A percentile compares a stretch with the other conserved stretches of the same genome.
These are phyloP conservation scores for Cerastis rubricosa DNA, from an alignment of 2,888 invertebrate species.

Conservation along the genomic window DNA sequence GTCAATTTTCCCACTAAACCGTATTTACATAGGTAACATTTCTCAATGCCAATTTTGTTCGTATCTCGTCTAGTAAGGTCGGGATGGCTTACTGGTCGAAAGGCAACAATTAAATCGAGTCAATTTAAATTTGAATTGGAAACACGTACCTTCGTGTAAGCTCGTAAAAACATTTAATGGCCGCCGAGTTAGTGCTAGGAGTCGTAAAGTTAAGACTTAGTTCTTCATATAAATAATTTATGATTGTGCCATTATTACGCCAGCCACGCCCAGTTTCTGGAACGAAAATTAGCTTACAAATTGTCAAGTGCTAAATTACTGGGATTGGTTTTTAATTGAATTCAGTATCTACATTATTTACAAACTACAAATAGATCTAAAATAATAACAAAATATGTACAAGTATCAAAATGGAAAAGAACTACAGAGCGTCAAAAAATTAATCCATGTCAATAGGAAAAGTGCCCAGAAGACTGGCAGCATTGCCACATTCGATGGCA, in stretches of 20 bases:
- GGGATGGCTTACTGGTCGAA: slow-evolving; percentile 13
- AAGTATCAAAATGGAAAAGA: no score
- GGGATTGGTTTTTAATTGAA: background rate
- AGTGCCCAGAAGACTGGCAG: no score
- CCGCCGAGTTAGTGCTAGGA: slow-evolving; percentile 5
- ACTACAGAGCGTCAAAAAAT: no score
- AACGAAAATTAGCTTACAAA: background rate
- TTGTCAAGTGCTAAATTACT: background rate
- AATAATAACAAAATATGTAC: no score
- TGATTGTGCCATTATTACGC: background rate
- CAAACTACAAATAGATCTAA: no score
- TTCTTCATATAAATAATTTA: slow-evolving; percentile 34
- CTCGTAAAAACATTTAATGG: slow-evolving; percentile 50
- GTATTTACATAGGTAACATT: background rate
- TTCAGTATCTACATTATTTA: no score
- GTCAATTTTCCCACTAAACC: background rate
- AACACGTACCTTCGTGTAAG: slow-evolving; percentile 40
- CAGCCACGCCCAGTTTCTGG: background rate
- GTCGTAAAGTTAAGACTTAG: slow-evolving; percentile 29
- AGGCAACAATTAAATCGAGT: slow-evolving; percentile 35
- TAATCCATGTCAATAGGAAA: no score
- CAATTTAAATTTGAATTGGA: slow-evolving; percentile 49
- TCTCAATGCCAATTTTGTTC: slow-evolving; percentile 33
- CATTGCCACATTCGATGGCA: no score
- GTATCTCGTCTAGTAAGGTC: slow-evolving; percentile 30